Percentiles rank a stretch among this genome's conserved stretches.
Conservation (phyloP, 2,113 vertebrate genomes). For the mouse (Mus musculus) region GRCm39 chr10:39605001-39605500, state of each 20-base stretch:
- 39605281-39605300: neutral
- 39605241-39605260: constrained; percentile 37
- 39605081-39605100: neutral
- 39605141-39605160: neutral
- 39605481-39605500: neutral
- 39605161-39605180: constrained; percentile 45
- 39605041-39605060: constrained; percentile 39
- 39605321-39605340: neutral
- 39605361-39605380: neutral
- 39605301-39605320: neutral
- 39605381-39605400: neutral
- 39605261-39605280: neutral
- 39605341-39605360: neutral
- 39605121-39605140: neutral
- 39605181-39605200: constrained; percentile 28
- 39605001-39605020: constrained; percentile 43
- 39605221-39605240: constrained; percentile 38
- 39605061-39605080: neutral
- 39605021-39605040: constrained; percentile 17
- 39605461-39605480: neutral
- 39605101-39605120: neutral
- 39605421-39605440: neutral
- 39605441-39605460: neutral
- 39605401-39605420: neutral
- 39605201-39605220: neutral